phyloP scores from a whole-genome alignment of 2,113 vertebrate species.

The Pantherophis guttatus region DNA sequence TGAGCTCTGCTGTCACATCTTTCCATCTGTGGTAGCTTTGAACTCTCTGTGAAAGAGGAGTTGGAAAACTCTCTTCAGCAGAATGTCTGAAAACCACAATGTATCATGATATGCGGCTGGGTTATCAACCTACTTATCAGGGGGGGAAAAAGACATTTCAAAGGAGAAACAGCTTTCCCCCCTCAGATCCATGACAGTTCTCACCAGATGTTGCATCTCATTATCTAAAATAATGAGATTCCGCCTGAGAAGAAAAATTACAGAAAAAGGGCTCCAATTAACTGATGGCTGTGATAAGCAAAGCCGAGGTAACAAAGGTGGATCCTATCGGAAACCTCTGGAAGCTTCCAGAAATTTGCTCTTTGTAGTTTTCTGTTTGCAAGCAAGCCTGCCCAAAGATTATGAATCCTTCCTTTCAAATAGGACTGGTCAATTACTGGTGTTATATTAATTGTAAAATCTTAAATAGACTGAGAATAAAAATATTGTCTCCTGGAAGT shows the following conservation, averaged over 20 bases:
- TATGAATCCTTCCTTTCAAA: not conserved
- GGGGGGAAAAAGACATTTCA: not conserved
- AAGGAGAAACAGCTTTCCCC: not conserved
- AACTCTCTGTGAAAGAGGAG: not conserved
- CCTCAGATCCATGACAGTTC: not conserved
- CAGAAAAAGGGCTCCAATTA: not conserved
- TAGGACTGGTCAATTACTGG: not conserved
- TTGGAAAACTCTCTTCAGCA: not conserved
- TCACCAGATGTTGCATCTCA: not conserved
- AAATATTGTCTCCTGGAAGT: not conserved
- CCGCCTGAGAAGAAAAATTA: not conserved
- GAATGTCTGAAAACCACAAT: not conserved
- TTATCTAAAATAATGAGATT: not conserved
- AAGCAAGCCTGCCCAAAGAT: no score
- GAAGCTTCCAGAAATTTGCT: not conserved
- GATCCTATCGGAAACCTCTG: not conserved
- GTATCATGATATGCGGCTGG: not conserved
- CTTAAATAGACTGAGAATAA: not conserved
- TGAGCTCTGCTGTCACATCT: not conserved
- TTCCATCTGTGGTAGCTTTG: not conserved
- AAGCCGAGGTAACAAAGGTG: not conserved
- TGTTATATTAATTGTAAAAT: not conserved
- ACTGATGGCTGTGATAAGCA: not conserved
- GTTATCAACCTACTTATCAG: not conserved
- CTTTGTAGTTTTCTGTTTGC: not conserved